Evolutionary conservation across 2,113 vertebrate species (phyloP).

Genomic region (Cottus gobio): DNA sequence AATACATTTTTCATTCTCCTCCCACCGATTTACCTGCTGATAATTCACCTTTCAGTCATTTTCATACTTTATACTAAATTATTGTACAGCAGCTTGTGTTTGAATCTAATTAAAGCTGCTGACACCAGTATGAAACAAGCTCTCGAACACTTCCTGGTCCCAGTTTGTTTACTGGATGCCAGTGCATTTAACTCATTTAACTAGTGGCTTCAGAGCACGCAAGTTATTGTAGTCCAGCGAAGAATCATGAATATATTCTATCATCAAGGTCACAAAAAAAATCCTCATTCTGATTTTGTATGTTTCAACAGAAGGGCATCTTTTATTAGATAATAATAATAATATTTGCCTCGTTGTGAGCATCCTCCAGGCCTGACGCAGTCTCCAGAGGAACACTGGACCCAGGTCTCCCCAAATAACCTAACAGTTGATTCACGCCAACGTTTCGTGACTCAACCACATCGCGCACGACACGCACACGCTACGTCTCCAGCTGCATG

Average conservation of each 20-base stretch:
- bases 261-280: not conserved
- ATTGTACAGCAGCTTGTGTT: no score
- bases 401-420: no score
- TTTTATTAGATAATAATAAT: no score
- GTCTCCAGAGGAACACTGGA: not conserved
- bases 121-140: no score
- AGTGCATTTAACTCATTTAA: not conserved
- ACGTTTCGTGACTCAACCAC: constrained; percentile 30
- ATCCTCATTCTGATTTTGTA: not conserved
- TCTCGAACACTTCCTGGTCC: not conserved
- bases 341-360: no score
- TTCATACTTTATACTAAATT: no score
- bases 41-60: no score
- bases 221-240: not conserved
- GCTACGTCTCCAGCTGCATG: no score
- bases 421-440: no score
- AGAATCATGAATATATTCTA: not conserved
- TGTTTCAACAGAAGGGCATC: not conserved
- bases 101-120: not conserved
- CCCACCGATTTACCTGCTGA: no score
- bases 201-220: not conserved
- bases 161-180: not conserved
- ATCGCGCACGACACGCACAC: constrained; percentile 1
- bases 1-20: no score
- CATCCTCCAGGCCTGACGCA: not conserved